Evolutionary conservation across 30 jellyfish, hydroid and myxozoan genomes (phyloP), one percentile per base, ranked within the genome.

Genomic region (Phacellophora camtschatica): DNA sequence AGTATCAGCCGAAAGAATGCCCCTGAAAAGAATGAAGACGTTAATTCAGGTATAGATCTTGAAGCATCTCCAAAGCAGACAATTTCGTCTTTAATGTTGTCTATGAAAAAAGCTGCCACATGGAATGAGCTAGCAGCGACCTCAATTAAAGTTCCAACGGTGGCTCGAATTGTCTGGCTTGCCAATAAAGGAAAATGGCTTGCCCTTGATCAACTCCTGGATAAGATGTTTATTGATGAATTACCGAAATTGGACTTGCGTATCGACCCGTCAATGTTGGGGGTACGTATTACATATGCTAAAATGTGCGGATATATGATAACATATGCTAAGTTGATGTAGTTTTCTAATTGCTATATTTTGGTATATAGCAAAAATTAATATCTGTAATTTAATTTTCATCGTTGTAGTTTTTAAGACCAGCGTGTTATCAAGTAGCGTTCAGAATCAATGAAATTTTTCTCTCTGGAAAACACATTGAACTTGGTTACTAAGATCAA

Each of bases 161-260:
- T 78, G 15, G 82, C 90, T 0, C 79, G 90, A 0, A 51, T 78
- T 33, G 77, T 78, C 29, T 78, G 90, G 90, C 81, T 78, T 10
- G 82, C 90, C 12, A 42, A 56, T 36, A 62, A 53, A 15, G 81
- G 90, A 46, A 78, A 63, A 48, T 78, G 90, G 90, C 41, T 59
- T 10, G 90, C 90, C 4, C 82, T 62, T 24, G 90, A 78, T 78
- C 90, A 78, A 42, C 72, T 78, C 0, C 46, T 78, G 64, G 90
- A 78, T 28, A 78, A 78, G 61, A 4, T 78, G 64, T 63, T 78
- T 49, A 34, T 61, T 23, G 90, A 78, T 24, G 81, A 51, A 45
- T 76, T 74, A 5, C 59, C 75, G 7, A 78, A 63, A 61, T 11
- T 78, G 8, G 90, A 78, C 30, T 34, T 78, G 20, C 62, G 49